These are phyloP conservation scores for Hypocryptadius cinnamomeus DNA, from an alignment of 2,113 vertebrate genomes.

Conservation along the genomic window DNA sequence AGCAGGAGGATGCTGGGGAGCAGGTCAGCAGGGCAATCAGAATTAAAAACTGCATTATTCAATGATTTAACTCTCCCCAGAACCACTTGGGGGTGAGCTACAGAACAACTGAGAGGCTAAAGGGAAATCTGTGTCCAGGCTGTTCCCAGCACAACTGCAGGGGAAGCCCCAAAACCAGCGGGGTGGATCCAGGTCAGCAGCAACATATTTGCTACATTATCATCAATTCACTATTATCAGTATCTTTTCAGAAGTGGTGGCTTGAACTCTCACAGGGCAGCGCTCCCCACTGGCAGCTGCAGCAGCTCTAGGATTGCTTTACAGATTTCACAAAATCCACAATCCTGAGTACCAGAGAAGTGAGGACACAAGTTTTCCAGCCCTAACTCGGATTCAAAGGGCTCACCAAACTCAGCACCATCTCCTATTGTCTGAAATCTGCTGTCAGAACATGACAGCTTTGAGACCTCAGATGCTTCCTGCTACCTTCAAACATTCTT, in stretches of 20 bases:
- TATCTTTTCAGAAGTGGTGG: accelerated
- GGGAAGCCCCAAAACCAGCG: not conserved
- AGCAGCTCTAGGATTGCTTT: not conserved
- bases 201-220: accelerated
- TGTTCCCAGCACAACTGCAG: not conserved
- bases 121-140: not conserved
- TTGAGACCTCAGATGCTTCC: not conserved
- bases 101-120: not conserved
- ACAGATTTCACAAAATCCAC: not conserved
- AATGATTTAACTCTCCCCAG: not conserved
- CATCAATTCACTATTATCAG: not conserved
- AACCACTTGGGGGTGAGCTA: not conserved
- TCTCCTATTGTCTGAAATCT: not conserved
- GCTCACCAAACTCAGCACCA: not conserved
- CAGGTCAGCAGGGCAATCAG: not conserved
- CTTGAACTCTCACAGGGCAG: accelerated
- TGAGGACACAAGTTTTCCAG: not conserved
- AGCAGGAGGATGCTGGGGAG: not conserved
- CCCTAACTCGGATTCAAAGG: not conserved
- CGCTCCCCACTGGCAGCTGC: accelerated
- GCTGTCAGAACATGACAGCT: not conserved
- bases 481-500: not conserved
- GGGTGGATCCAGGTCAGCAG: accelerated
- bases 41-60: accelerated
- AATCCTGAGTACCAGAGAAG: not conserved